These are phyloP conservation scores for Penaeus monodon DNA, from an alignment of 2,888 invertebrate species.

Conservation along the genomic window DNA sequence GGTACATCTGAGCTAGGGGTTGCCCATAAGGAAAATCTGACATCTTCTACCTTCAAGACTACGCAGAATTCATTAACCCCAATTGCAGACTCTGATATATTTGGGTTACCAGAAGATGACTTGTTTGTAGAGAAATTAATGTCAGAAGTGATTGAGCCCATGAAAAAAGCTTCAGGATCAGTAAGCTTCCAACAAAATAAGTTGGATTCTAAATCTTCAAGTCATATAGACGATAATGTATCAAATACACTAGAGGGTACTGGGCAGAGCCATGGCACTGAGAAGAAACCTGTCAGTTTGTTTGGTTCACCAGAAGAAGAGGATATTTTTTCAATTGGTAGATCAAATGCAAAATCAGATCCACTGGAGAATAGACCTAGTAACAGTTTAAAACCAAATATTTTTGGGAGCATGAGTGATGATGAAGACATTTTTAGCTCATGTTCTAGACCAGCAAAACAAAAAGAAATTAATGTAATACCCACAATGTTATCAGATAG, in stretches of 20 bases:
- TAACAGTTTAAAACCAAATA: too few relatives aligned
- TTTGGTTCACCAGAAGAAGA: too few relatives aligned
- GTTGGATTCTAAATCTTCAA: neutral
- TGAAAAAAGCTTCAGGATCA: too few relatives aligned
- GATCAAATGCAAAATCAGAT: too few relatives aligned
- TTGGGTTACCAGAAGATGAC: constrained; percentile 32
- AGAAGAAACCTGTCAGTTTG: neutral
- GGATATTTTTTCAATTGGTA: too few relatives aligned
- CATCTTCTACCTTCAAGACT: neutral
- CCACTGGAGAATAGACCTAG: too few relatives aligned
- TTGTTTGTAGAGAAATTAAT: constrained; percentile 11
- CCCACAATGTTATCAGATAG: too few relatives aligned
- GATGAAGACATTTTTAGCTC: too few relatives aligned
- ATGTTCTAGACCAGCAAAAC: too few relatives aligned
- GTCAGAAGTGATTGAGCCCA: neutral
- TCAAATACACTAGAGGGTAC: neutral
- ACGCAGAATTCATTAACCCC: neutral
- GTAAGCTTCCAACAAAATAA: neutral
- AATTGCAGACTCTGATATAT: constrained; percentile 4
- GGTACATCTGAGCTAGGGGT: too few relatives aligned
- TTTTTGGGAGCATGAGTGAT: too few relatives aligned
- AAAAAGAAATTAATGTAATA: too few relatives aligned
- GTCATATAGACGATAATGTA: neutral
- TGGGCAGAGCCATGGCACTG: neutral
- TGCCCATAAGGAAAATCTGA: neutral